A percentile compares a stretch with the other conserved stretches of the same genome.
Evolutionary conservation across 2,797 vertebrate species (phyloP).

Genomic region (Manis pentadactyla): DNA sequence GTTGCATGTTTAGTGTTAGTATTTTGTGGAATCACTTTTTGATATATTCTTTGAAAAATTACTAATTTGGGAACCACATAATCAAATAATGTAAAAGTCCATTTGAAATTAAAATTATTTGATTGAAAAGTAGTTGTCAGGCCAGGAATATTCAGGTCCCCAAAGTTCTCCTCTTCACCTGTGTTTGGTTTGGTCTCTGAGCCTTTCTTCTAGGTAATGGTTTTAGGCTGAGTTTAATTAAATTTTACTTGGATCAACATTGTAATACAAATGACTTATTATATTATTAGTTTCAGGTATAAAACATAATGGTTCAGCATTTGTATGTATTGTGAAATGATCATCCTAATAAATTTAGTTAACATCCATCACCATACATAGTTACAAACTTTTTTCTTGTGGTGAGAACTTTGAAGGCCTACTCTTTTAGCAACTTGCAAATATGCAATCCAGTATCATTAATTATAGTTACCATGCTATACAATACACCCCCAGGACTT

Average conservation of each 20-base stretch:
- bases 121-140: not conserved
- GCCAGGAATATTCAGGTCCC: not conserved
- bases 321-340: not conserved
- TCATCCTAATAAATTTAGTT: not conserved
- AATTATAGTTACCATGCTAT: not conserved
- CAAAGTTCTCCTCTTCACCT: not conserved
- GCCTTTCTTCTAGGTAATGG: not conserved
- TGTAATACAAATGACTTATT: not conserved
- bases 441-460: not conserved
- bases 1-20: not conserved
- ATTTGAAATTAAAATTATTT: not conserved
- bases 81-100: not conserved
- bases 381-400: not conserved
- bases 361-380: not conserved
- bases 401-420: not conserved
- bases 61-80: not conserved
- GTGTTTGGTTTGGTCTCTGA: not conserved
- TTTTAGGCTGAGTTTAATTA: not conserved
- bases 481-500: not conserved
- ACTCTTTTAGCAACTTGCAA: not conserved
- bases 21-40: slow-evolving; percentile 19
- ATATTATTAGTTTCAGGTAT: not conserved
- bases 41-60: not conserved
- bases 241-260: not conserved
- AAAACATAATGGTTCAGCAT: not conserved